Percentiles rank a stretch among this genome's conserved stretches.
phyloP scores from a whole-genome alignment of 1,140 invertebrate genomes.

The Muscidifurax raptorellus region DNA sequence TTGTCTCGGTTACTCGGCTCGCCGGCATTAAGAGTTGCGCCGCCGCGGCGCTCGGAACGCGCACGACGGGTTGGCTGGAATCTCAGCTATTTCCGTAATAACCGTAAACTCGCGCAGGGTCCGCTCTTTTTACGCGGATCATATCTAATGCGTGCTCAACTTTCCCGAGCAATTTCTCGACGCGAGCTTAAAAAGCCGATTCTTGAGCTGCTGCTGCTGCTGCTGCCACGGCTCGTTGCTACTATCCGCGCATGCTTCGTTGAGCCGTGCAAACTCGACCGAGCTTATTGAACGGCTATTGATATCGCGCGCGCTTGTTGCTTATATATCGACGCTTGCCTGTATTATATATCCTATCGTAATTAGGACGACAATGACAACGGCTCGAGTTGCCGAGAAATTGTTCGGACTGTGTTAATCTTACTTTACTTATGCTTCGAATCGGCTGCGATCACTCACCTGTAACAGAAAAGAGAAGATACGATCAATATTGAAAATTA shows the following conservation, averaged over 20 bases:
- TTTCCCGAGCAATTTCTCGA: not conserved
- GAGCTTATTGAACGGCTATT: not conserved
- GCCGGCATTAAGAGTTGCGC: not conserved
- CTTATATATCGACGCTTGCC: not conserved
- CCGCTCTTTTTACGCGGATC: constrained; percentile 17
- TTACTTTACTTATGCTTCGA: not conserved
- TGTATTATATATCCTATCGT: not conserved
- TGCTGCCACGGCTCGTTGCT: not conserved
- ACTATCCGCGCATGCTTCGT: not conserved
- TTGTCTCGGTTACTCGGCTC: constrained; percentile 50
- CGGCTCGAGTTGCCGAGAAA: too few species aligned
- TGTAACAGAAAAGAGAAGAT: constrained; percentile 28
- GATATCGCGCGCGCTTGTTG: not conserved
- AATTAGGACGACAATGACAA: not conserved
- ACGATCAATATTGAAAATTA: not conserved
- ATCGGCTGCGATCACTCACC: constrained; percentile 23
- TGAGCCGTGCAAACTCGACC: not conserved
- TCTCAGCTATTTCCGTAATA: constrained; percentile 16
- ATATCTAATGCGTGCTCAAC: constrained; percentile 8
- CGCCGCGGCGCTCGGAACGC: not conserved
- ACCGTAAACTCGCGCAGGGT: constrained; percentile 16
- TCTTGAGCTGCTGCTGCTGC: too few species aligned
- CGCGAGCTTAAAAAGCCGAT: constrained; percentile 16
- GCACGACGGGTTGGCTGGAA: not conserved
- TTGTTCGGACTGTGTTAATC: not conserved